Base-by-base conservation (phyloP, 2,888 invertebrate species). In the Calameuta pallipes region DNA sequence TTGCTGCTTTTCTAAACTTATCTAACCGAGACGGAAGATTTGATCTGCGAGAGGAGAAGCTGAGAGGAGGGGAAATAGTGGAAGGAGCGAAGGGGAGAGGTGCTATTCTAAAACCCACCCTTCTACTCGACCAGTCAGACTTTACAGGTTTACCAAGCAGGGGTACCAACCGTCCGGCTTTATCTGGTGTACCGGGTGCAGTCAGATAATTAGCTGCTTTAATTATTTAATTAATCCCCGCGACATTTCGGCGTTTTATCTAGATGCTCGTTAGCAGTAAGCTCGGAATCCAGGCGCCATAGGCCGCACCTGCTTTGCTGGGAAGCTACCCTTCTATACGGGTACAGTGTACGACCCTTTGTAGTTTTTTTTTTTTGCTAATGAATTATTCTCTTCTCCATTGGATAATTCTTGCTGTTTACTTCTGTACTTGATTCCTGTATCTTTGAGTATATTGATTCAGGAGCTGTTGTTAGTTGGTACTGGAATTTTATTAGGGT, bases 191-290 rank as follows among this genome's bases (percentile, higher is more conserved):
- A 71, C 73, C 81, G 78, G 82, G 82, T 77, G 71, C 68, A 76
- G 41, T 84, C 80, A 80, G 86, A 87, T 88, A 88, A 89, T 89
- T 87, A 85, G 85, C 83, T 85, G 85, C 80, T 86, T 88, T 88
- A 89, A 90, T 90, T 89, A 89, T 90, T 89, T 87, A 89, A 90
- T 90, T 90, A 89, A 89, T 89, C 87, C 84, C 82, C 83, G 84
- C 86, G 86, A 86, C 86, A 84, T 85, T 86, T 87, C 84, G 86
- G 84, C 84, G 87, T 88, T 89, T 90, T 89, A 89, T 90, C 89
- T 85, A 83, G 85, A 84, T 86, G 85, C 89, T 90, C 90, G 88
- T 90, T 90, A 90, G 85, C 83, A 74, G 23, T 30, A 70, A 34
- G 56, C 33, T 15, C 76, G 69, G 34, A 33, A 69, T 71, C 36